Base-by-base conservation (phyloP, 2,113 vertebrate genomes). In the Capra hircus region DNA sequence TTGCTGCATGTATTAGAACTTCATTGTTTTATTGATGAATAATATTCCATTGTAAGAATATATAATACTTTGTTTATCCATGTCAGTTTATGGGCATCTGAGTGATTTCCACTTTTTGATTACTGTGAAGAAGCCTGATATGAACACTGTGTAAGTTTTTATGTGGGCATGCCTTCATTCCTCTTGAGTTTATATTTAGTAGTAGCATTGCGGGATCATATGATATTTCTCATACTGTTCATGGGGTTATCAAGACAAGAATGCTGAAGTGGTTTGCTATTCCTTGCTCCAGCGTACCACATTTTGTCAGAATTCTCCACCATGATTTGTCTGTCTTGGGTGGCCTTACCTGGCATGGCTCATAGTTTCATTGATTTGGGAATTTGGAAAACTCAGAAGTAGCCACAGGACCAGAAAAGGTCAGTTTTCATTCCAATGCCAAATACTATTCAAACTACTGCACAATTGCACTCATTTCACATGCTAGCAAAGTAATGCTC, bases 231-330 rank as follows among this genome's bases (percentile, higher is more conserved):
- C n/a, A 21, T 21, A 71, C 8, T 36, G 33, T 36, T 36, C 64
- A 71, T 36, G n/a, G n/a, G n/a, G n/a, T 21, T 71, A 36, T 71
- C 8, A 21, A 71, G 17, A 21, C 9, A 36, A 71, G 64, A 36
- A 71, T 36, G 64, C 17, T 36, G 17, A 71, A 67, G 17, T 36
- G 17, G 64, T 71, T 71, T 71, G 17, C n/a, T 71, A 36, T 36
- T 36, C n/a, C 64, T 17, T 71, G 36, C 64, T 71, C 16, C 17
- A 21, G 17, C 0, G 0, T n/a, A 71, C n/a, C 8, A 21, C 1
- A 1, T 71, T 71, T 36, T 36, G n/a, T 71, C 64, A 36, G 64
- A 71, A 71, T 36, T 71, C 64, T 71, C 17, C n/a, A 71, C 64
- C n/a, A 36, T 36, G 64, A 36, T 17, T 71, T 4, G 9, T 36